These are phyloP conservation scores for Parnassius mnemosyne DNA, from an alignment of 2,888 invertebrate genomes.

Conservation along the genomic window DNA sequence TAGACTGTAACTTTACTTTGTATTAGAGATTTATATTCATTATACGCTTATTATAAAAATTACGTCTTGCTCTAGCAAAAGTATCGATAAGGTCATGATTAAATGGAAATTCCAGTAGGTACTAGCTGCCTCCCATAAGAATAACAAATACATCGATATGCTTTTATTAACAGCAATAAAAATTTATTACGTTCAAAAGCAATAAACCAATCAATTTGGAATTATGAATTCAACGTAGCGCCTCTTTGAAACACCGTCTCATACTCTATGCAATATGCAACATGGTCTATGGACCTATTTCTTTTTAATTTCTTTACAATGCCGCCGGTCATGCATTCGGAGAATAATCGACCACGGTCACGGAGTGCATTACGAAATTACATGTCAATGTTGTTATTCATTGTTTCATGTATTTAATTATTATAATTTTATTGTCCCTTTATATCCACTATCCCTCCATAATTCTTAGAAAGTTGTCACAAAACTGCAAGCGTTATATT, in stretches of 20 bases:
- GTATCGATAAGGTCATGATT: neutral
- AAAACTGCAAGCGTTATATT: no score
- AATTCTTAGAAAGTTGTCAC: no score
- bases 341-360: constrained; percentile 45
- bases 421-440: neutral
- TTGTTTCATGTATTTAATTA: constrained; percentile 14
- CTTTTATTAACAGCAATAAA: constrained; percentile 33
- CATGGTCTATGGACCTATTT: constrained; percentile 62
- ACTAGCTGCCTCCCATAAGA: neutral
- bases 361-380: constrained; percentile 28
- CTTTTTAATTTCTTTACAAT: constrained; percentile 68
- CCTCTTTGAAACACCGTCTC: constrained; percentile 39
- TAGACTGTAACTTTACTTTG: no score
- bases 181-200: constrained; percentile 38
- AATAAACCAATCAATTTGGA: constrained; percentile 52
- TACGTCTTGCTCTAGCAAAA: no score
- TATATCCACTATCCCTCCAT: no score
- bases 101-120: neutral
- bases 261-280: constrained; percentile 45
- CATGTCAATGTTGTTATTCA: constrained; percentile 17
- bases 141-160: constrained; percentile 26
- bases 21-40: no score
- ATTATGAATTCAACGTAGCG: constrained; percentile 53
- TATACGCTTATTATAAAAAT: no score
- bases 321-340: constrained; percentile 54